phyloP scores from a whole-genome alignment of 2,888 invertebrate genomes.

The Craniophora ligustri region DNA sequence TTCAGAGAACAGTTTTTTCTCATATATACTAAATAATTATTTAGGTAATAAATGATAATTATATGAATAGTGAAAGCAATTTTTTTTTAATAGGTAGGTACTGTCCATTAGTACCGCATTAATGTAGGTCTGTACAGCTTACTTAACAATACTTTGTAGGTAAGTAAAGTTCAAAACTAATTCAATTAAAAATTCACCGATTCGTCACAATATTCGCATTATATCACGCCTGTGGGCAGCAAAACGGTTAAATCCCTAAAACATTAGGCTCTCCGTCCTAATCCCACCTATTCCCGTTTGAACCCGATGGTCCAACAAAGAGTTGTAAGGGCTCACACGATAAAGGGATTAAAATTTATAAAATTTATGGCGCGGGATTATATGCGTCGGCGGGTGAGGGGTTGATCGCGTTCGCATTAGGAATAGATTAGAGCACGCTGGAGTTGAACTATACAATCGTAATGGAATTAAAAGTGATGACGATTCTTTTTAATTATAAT shows the following conservation, averaged over 20 bases:
- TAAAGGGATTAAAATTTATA: conserved; percentile 84
- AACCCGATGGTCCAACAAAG: conserved; percentile 66
- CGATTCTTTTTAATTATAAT: neutral
- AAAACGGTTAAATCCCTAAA: conserved; percentile 54
- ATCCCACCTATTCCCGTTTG: conserved; percentile 67
- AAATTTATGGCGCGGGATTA: conserved; percentile 75
- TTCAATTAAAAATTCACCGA: conserved; percentile 55
- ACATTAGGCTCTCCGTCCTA: conserved; percentile 66
- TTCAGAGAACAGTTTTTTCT: too few species aligned
- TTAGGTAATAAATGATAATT: too few species aligned
- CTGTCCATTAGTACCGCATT: too few species aligned
- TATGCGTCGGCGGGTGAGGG: conserved; percentile 61
- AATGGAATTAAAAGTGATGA: conserved; percentile 11
- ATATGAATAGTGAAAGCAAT: too few species aligned
- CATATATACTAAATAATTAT: too few species aligned
- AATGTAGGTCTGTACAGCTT: too few species aligned
- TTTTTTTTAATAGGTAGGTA: too few species aligned
- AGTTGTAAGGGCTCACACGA: conserved; percentile 73
- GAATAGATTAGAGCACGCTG: conserved; percentile 40
- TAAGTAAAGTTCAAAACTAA: conserved; percentile 42
- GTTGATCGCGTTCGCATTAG: conserved; percentile 54
- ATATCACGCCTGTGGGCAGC: conserved; percentile 30
- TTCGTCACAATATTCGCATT: conserved; percentile 60
- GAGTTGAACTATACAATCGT: conserved; percentile 23
- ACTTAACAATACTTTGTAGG: neutral